Evolutionary conservation across 2,888 invertebrate genomes (phyloP), one percentile per base, ranked within the genome.

Genomic region (Tiliacea citrago): DNA sequence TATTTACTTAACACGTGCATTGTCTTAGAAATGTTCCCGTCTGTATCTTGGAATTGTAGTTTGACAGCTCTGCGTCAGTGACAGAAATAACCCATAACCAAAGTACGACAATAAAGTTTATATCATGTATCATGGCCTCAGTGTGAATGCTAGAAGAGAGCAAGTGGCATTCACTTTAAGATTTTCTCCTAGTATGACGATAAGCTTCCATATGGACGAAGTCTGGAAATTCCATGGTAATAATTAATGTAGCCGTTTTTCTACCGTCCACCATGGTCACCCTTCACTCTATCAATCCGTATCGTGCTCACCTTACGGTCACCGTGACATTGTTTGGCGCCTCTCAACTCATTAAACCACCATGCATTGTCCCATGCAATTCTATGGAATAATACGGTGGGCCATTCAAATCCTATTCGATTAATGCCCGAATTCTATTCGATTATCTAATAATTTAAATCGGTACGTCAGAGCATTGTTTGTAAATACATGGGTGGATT

Each of bases 401-500:
- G 80, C 88, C 80, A 81, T 83, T 86, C 83, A 81, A 85, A 86
- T 83, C 79, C 72, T 75, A 87, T 88, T 89, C 86, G 81, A 86
- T 86, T 91, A 81, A 85, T 86, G 89, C 86, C 88, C 89, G 76
- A 90, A 89, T 88, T 85, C 82, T 86, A 89, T 88, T 86, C 89
- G 90, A 88, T 90, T 88, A 85, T 83, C 82, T 78, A 87, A 88
- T 89, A 88, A 91, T 91, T 91, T 89, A 91, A 86, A 84, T 87
- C 83, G 82, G 81, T 81, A 77, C 71, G 67, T 78, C 63, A 72
- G 77, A 68, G 77, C 68, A 82, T 85, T 87, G 88, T 87, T 87
- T 84, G 85, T 83, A 66, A 78, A 82, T 82, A 77, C 69, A 75
- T 81, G 71, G 86, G 72, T 77, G 58, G 68, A 75, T 87, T 75